phyloP scores from a whole-genome alignment of 2,113 vertebrate species.

The Strix uralensis region DNA sequence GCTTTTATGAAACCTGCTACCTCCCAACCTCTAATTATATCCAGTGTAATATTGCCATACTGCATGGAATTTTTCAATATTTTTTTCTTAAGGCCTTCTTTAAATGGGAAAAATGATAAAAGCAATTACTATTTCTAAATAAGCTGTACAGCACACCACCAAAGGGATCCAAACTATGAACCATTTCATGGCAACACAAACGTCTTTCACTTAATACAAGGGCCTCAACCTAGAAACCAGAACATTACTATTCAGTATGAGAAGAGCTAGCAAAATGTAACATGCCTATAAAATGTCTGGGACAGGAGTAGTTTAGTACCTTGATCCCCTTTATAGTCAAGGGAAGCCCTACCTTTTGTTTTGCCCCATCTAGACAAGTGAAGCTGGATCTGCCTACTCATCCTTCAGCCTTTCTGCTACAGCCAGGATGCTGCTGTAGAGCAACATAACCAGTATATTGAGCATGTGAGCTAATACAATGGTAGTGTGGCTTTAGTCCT shows the following conservation, averaged over 20 bases:
- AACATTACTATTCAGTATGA: not conserved
- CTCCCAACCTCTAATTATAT: not conserved
- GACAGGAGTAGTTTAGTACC: not conserved
- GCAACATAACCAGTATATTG: fast-evolving
- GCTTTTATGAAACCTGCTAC: not conserved
- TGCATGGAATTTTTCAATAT: not conserved
- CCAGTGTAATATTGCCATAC: not conserved
- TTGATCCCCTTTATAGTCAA: not conserved
- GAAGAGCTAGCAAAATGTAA: not conserved
- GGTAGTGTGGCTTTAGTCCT: not conserved
- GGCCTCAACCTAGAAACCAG: not conserved
- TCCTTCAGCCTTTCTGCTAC: not conserved
- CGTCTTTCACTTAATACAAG: not conserved
- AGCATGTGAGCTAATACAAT: not conserved
- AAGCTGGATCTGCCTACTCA: not conserved
- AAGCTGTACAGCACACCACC: not conserved
- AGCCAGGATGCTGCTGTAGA: not conserved
- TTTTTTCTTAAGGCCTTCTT: not conserved
- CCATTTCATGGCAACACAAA: not conserved
- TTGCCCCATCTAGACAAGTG: not conserved
- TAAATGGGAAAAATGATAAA: not conserved
- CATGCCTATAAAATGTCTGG: not conserved
- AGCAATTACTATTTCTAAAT: not conserved
- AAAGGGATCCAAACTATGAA: not conserved
- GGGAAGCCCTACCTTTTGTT: not conserved